Conservation (phyloP, 2,888 invertebrate genomes). For the Entomobrya multifasciata region DNA sequence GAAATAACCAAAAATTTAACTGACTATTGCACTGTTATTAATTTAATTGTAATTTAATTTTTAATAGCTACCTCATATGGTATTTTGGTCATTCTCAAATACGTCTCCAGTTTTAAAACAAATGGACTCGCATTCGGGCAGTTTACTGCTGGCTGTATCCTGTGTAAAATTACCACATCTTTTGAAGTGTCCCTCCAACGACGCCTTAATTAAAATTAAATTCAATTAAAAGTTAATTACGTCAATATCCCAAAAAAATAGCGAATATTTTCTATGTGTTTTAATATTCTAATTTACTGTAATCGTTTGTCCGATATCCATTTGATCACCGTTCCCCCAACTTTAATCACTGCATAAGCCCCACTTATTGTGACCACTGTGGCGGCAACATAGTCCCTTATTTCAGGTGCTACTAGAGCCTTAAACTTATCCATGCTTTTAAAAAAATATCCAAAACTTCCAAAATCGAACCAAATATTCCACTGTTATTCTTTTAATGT, state of each 20-base stretch:
- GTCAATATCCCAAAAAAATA: background rate
- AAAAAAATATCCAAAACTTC: too few species aligned
- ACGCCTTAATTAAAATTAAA: slow-evolving; percentile 19
- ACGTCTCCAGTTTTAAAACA: slow-evolving; percentile 69
- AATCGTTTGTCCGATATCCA: slow-evolving; percentile 42
- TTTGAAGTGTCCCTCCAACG: slow-evolving; percentile 59
- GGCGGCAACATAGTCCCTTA: slow-evolving; percentile 36
- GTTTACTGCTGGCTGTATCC: slow-evolving; percentile 43
- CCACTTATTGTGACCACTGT: slow-evolving; percentile 30
- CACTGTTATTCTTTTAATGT: too few species aligned
- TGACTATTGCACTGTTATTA: slow-evolving; percentile 61
- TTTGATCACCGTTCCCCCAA: slow-evolving; percentile 1
- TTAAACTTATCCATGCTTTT: slow-evolving; percentile 35
- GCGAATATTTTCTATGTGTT: too few species aligned
- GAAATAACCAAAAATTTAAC: slow-evolving; percentile 41
- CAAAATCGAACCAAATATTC: too few species aligned
- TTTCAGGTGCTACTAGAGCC: background rate
- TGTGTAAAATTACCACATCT: slow-evolving; percentile 71
- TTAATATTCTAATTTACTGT: too few species aligned
- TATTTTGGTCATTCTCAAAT: slow-evolving; percentile 70
- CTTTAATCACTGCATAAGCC: background rate
- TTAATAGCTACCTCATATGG: slow-evolving; percentile 68
- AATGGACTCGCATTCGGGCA: slow-evolving; percentile 65
- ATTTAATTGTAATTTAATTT: slow-evolving; percentile 35
- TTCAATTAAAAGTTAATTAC: background rate